phyloP scores from a whole-genome alignment of 2,113 vertebrate species.

The Salminus brasiliensis region DNA sequence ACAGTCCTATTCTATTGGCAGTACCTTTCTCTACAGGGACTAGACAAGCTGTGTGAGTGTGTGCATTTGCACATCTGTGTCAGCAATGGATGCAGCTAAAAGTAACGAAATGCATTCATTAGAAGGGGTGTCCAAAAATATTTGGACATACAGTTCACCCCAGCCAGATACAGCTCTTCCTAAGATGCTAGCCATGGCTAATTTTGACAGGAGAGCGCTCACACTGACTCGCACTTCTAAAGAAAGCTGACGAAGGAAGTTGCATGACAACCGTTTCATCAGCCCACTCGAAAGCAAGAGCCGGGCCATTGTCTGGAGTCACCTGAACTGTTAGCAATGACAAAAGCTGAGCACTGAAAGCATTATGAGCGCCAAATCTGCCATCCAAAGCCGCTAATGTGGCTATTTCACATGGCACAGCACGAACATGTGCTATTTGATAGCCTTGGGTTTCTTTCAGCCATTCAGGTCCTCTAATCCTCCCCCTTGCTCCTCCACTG shows the following conservation, averaged over 20 bases:
- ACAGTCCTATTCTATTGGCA: no score
- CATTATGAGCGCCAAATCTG: constrained; percentile 47
- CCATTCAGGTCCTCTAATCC: constrained; percentile 69
- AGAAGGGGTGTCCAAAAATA: no score
- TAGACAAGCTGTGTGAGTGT: no score
- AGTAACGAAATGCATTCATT: no score
- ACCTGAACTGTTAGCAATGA: constrained; percentile 45
- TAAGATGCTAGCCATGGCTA: constrained; percentile 8
- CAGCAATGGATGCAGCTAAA: no score
- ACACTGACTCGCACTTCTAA: constrained; percentile 18
- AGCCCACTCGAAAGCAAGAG: constrained; percentile 11
- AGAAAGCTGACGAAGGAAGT: constrained; percentile 28
- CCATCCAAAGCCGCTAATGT: constrained; percentile 67
- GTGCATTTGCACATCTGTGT: no score
- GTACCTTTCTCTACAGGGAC: no score
- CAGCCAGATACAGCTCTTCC: no score
- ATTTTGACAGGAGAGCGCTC: constrained; percentile 27
- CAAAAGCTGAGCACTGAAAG: constrained; percentile 37
- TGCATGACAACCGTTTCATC: constrained; percentile 40
- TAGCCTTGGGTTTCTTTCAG: constrained; percentile 70
- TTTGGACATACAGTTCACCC: no score
- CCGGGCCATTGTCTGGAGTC: constrained; percentile 40
- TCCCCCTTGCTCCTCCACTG: constrained; percentile 64
- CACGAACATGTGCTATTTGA: constrained; percentile 77
- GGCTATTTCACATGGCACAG: constrained; percentile 63